Base-by-base conservation (phyloP, 2,888 invertebrate genomes). In the Conchocele bisecta region DNA sequence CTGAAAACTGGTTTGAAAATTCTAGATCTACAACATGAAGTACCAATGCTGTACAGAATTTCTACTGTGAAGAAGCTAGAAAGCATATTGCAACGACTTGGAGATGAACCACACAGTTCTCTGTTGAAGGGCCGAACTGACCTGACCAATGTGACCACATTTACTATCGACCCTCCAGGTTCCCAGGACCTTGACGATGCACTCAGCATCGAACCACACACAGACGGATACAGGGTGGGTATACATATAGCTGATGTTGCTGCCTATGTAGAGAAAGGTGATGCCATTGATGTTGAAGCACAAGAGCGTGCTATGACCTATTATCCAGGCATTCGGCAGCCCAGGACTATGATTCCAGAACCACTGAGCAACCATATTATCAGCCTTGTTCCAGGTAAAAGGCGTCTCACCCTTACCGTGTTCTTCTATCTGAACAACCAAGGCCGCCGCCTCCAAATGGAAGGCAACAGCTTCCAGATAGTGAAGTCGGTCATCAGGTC, bases 161-260 rank as follows among this genome's bases (percentile, higher is more conserved):
- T 85, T 51, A 84, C 85, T 35, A 84, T 85, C 17, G 85, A 84
- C 53, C 81, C 82, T 0, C 70, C 68, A 24, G 67, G 61, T 9
- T 67, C 83, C 1, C 51, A 46, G 42, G 84, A 83, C 37, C 56
- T 84, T 17, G 84, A 85, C 51, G 82, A 83, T 69, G 84, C 82
- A 3, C 48, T 84, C 3, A 82, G 81, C 59, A 44, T 83, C 11
- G 63, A 66, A 20, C 39, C 54, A 4, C 54, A 46, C 24, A 46
- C 60, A 3, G 58, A 26, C 6, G 65, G 63, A 2, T 81, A 41
- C 28, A 59, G 54, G 22, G 76, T 84, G 2, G 81, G 81, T 6
- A 79, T 85, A 6, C 83, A 84, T 59, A 83, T 85, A 50, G 79
- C 85, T 29, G 85, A 85, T 72, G 85, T 84, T 9, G 60, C 76